Evolutionary conservation across 92 coral and sea anemone genomes (phyloP), one percentile per base, ranked within the genome.

Genomic region (Blastomussa wellsi): DNA sequence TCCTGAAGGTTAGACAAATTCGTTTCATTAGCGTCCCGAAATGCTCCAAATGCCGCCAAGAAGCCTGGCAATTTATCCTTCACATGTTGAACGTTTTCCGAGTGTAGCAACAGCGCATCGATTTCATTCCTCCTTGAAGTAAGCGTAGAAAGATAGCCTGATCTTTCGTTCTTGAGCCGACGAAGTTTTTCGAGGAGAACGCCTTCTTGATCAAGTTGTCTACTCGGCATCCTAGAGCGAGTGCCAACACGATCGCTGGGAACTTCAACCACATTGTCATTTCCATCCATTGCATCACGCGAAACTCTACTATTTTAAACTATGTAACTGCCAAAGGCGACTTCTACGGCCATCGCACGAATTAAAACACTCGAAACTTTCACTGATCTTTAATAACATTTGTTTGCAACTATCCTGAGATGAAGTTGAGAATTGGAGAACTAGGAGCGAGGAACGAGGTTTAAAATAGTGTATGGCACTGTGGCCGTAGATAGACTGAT

Each of bases 111-210:
- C 62, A 85, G 42, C 35, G 82, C 72, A 4, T 71, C 75, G 20
- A 84, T 65, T 57, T 84, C 82, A 28, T 76, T 84, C 66, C 38
- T 77, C 62, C 57, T 84, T 5, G 84, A 67, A 28, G 48, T 85
- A 19, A 85, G 83, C 9, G 83, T 73, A 35, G 88, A 85, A 22
- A 85, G 69, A 66, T 69, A 44, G 38, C 88, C 83, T 9, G 57
- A 57, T 77, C 77, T 70, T 31, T 53, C 74, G 19, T 80, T 80
- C 51, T 66, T 62, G 14, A 66, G 76, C 17, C 33, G 76, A 39
- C 39, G 75, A 76, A 84, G 22, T 49, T 65, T 74, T 57, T 77
- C 87, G 74, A n/a, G 41, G 44, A 84, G 53, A 60, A 60, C 82
- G 66, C 32, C 35, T 73, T 73, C 57, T 51, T 6, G 3, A 66